A percentile compares a stretch with the other conserved stretches of the same genome.
These are phyloP conservation scores for Tenthredo scrophulariae DNA, from an alignment of 2,888 invertebrate species.

Conservation along the genomic window DNA sequence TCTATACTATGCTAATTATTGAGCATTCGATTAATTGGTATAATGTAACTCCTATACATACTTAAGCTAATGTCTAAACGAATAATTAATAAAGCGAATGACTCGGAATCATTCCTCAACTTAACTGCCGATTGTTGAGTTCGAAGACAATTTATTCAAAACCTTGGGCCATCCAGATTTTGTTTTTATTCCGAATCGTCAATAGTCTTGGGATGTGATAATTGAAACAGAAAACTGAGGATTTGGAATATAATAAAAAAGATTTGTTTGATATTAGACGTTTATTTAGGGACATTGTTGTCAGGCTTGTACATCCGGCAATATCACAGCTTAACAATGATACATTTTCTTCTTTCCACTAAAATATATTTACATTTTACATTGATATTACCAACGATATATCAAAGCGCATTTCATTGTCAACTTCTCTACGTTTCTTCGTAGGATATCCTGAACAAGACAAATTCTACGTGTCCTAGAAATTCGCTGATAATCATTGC, in stretches of 20 bases:
- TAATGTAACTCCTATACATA: constrained; percentile 75
- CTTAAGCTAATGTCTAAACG: constrained; percentile 73
- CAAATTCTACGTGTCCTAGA: neutral
- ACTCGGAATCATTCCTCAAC: constrained; percentile 64
- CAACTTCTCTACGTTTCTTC: constrained; percentile 8
- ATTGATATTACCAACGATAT: constrained; percentile 51
- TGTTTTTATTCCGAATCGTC: neutral
- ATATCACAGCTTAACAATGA: constrained; percentile 74
- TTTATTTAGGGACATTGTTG: constrained; percentile 65
- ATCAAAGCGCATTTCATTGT: constrained; percentile 44
- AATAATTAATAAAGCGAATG: constrained; percentile 70
- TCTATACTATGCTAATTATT: constrained; percentile 75
- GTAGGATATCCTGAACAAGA: constrained; percentile 24
- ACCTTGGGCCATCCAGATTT: neutral
- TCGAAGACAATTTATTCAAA: neutral
- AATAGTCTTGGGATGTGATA: neutral
- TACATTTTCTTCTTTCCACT: constrained; percentile 60
- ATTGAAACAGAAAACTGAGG: neutral
- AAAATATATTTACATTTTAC: constrained; percentile 57
- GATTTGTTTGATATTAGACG: constrained; percentile 23
- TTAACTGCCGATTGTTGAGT: neutral
- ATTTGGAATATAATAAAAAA: neutral
- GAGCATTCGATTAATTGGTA: constrained; percentile 74
- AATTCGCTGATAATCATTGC: neutral
- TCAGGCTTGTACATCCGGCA: constrained; percentile 68